phyloP scores from a whole-genome alignment of 2,888 invertebrate species.

The Lagria hirta region DNA sequence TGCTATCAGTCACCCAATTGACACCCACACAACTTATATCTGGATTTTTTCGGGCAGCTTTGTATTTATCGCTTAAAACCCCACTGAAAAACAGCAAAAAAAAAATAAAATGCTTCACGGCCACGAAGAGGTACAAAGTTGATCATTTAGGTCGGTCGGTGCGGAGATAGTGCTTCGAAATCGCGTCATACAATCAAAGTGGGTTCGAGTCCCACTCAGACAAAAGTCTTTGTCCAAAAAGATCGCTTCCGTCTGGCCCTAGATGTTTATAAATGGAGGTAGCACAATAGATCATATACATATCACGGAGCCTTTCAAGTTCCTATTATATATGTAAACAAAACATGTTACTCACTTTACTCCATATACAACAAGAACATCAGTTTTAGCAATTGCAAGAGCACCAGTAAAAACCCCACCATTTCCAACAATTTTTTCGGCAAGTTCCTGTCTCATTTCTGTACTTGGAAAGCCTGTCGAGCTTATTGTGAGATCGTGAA shows the following conservation, averaged over 20 bases:
- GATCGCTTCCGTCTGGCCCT: no score
- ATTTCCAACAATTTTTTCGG: conserved; percentile 68
- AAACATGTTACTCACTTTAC: conserved; percentile 51
- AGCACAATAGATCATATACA: no score
- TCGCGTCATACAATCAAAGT: no score
- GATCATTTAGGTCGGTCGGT: no score
- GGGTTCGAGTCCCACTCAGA: no score
- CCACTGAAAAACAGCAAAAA: conserved; percentile 63
- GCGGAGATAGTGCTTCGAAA: no score
- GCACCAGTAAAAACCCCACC: conserved; percentile 62
- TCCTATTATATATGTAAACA: conserved; percentile 9
- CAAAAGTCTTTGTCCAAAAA: no score
- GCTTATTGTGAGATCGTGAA: conserved; percentile 76
- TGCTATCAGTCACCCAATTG: conserved; percentile 80
- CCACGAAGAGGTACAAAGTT: no score
- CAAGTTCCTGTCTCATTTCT: conserved; percentile 65
- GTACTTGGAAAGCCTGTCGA: conserved; percentile 69
- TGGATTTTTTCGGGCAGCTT: conserved; percentile 56
- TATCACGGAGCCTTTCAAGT: no score
- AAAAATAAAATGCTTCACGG: no score
- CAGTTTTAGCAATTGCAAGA: conserved; percentile 58
- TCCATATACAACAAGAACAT: conserved; percentile 60
- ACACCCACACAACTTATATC: conserved; percentile 68
- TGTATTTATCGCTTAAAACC: conserved; percentile 71
- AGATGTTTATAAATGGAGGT: no score